These are phyloP conservation scores for Lepidotrigona ventralis DNA, from an alignment of 1,140 invertebrate genomes.

Conservation along the genomic window DNA sequence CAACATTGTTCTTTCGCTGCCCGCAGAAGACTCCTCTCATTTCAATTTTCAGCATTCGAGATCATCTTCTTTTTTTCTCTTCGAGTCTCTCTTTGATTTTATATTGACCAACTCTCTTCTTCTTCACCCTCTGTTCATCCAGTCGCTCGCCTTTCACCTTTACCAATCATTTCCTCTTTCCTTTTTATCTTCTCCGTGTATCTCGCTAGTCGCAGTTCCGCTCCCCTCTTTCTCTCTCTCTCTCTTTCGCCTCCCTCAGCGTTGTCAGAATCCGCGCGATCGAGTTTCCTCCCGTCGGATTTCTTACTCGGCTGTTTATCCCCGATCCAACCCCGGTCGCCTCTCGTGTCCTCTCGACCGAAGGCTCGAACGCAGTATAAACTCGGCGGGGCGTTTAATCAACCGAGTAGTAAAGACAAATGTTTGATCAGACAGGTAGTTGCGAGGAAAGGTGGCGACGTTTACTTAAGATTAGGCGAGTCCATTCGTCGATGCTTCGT, in stretches of 20 bases:
- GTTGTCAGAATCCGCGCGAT: slow-evolving; percentile 5
- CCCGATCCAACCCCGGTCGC: background rate
- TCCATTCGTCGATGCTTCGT: slow-evolving; percentile 16
- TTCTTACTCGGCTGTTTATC: slow-evolving; percentile 14
- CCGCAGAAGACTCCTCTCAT: too few relatives aligned
- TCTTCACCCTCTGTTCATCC: background rate
- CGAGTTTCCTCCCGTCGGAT: background rate
- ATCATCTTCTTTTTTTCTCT: background rate
- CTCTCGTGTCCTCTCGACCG: background rate
- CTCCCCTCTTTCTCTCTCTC: too few relatives aligned
- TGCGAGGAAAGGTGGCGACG: slow-evolving; percentile 50
- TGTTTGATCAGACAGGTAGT: slow-evolving; percentile 71
- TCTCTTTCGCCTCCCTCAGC: too few relatives aligned
- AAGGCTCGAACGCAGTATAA: slow-evolving; percentile 57
- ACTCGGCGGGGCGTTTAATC: slow-evolving; percentile 70
- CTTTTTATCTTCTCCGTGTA: background rate
- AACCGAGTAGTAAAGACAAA: slow-evolving; percentile 74
- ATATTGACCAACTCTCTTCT: background rate
- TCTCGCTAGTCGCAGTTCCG: background rate
- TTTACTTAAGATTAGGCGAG: slow-evolving; percentile 72
- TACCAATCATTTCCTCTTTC: background rate
- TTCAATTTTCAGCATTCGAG: background rate
- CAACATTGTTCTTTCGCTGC: background rate
- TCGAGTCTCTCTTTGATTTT: background rate
- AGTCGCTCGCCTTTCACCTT: background rate